phyloP scores from a whole-genome alignment of 2,797 vertebrate species.

The Halcyon smyrnensis region DNA sequence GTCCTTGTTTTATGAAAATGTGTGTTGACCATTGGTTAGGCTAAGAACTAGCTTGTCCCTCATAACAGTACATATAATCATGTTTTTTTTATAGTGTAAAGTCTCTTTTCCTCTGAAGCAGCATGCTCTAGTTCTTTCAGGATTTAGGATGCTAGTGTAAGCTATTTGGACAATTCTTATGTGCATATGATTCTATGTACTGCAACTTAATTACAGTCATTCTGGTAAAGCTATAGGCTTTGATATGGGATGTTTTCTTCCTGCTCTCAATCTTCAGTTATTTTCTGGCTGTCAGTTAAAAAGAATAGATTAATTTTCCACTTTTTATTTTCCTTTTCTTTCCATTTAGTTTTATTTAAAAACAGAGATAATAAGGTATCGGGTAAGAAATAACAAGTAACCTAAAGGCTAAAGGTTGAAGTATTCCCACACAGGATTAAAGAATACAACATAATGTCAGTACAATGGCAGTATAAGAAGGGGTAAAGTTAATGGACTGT shows the following conservation, averaged over 20 bases:
- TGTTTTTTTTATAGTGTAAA: background rate
- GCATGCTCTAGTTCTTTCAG: background rate
- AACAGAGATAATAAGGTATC: background rate
- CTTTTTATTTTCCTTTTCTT: background rate
- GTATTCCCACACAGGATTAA: slow-evolving; percentile 14
- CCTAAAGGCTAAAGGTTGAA: background rate
- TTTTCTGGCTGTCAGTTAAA: background rate
- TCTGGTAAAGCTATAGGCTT: background rate
- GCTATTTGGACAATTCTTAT: background rate
- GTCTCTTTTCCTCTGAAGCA: background rate
- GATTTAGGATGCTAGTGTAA: background rate
- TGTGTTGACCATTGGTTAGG: background rate
- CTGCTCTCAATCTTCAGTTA: background rate
- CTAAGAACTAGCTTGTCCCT: background rate
- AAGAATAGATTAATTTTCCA: background rate
- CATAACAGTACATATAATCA: fast-evolving
- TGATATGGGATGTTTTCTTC: background rate
- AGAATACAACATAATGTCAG: background rate
- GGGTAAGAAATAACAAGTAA: background rate
- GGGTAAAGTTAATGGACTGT: slow-evolving; percentile 56
- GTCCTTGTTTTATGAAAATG: background rate
- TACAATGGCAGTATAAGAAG: background rate
- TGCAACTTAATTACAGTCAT: background rate
- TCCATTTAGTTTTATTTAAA: background rate
- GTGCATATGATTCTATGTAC: background rate